phyloP scores from a whole-genome alignment of 1,140 invertebrate genomes.

The Drosophila ogumai region DNA sequence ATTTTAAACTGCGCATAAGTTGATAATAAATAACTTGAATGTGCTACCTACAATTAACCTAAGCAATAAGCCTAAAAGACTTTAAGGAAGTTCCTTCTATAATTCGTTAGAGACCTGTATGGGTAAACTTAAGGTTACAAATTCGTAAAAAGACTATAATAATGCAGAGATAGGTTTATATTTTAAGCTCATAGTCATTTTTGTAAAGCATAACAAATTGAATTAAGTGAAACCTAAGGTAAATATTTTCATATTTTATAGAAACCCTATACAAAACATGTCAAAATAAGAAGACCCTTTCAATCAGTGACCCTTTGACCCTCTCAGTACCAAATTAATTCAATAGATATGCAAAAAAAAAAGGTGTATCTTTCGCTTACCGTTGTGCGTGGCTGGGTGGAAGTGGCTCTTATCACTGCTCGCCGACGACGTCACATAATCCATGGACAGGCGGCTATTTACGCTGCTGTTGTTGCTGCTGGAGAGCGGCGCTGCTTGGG shows the following conservation, averaged over 20 bases:
- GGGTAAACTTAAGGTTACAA: background rate
- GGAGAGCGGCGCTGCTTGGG: slow-evolving; percentile 49
- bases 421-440: slow-evolving; percentile 57
- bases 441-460: slow-evolving; percentile 67
- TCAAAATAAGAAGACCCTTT: background rate
- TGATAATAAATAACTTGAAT: background rate
- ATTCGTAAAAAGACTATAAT: background rate
- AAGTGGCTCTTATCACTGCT: slow-evolving; percentile 78
- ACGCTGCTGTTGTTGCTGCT: slow-evolving; percentile 44
- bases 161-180: too few relatives aligned
- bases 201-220: background rate
- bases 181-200: too few relatives aligned
- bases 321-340: slow-evolving; percentile 5
- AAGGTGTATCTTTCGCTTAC: slow-evolving; percentile 55
- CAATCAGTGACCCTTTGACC: slow-evolving; percentile 18
- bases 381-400: slow-evolving; percentile 69
- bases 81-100: background rate
- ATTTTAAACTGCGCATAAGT: background rate
- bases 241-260: background rate
- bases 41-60: background rate
- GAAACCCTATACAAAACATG: background rate
- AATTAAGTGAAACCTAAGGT: background rate
- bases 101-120: background rate
- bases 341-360: slow-evolving; percentile 8
- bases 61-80: background rate